Conservation (phyloP, 2,797 vertebrate species). For the Eurystomus glaucurus region DNA sequence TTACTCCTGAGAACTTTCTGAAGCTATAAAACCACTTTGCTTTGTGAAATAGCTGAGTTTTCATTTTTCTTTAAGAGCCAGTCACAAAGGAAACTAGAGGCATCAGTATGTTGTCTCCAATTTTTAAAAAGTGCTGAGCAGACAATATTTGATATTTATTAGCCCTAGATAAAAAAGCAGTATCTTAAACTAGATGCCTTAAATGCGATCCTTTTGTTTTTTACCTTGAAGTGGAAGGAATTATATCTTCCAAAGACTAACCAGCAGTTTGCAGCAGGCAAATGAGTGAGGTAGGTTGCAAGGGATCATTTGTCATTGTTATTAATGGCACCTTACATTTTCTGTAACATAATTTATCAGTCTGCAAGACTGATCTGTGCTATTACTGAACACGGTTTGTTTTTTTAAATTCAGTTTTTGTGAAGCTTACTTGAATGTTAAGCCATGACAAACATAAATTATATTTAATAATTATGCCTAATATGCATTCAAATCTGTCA, state of each 20-base stretch:
- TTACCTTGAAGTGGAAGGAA: not conserved
- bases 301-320: not conserved
- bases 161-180: not conserved
- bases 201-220: not conserved
- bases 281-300: not conserved
- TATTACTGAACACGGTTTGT: not conserved
- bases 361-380: not conserved
- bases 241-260: not conserved
- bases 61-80: not conserved
- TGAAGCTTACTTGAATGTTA: not conserved
- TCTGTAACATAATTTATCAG: not conserved
- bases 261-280: not conserved
- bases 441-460: not conserved
- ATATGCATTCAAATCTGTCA: not conserved
- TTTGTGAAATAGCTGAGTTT: not conserved
- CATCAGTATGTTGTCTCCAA: not conserved
- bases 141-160: not conserved
- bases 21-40: not conserved
- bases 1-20: not conserved
- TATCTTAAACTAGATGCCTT: not conserved
- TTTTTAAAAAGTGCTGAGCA: not conserved
- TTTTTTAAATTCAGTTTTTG: not conserved
- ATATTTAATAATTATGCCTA: not conserved
- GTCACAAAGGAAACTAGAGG: not conserved
- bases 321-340: not conserved